Base-by-base conservation (phyloP, 53 echinoderm and acorn worm species). In the Henricia sp. region DNA sequence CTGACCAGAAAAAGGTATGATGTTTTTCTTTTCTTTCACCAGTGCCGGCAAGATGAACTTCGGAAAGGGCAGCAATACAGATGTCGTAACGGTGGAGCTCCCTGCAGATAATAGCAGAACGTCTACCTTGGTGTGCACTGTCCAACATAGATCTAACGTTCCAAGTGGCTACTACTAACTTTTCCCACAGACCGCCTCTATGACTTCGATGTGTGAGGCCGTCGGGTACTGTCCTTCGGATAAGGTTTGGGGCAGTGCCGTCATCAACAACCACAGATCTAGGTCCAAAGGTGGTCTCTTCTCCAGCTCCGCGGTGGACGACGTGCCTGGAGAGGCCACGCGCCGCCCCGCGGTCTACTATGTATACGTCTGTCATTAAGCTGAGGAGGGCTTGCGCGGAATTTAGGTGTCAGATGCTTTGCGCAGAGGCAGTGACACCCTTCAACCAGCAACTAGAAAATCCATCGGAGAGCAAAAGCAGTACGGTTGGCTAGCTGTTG, bases 21-120 rank as follows among this genome's bases (percentile, higher is more conserved):
- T 44, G 44, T 44, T 44, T 13, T 44, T 44, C 44, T 44, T 44
- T 76, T 39, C 36, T 20, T 53, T 76, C 54, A 76, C 75, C 56
- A 55, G 75, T n/a, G 54, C 75, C 52, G 16, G 76, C 76, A 10
- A 76, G 54, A 35, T 39, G 76, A 11, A 76, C 58, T 51, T 76
- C 58, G 0, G 76, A 76, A 1, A 76, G 39, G 14, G 56, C 56
- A 9, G 56, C 52, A 21, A 51, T 51, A n/a, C n/a, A n/a, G n/a
- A n/a, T n/a, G n/a, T n/a, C n/a, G n/a, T n/a, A n/a, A 8, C 19
- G 21, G 52, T 14, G 53, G 52, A 52, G 52, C 52, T 52, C 52
- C 21, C 2, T 52, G n/a, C n/a, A n/a, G n/a, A n/a, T n/a, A n/a
- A n/a, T n/a, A n/a, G n/a, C n/a, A n/a, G n/a, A 53, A 23, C 53